Percentiles rank a stretch among this genome's conserved stretches.
phyloP scores from a whole-genome alignment of 2,113 vertebrate species.

The Elanoides forficatus region DNA sequence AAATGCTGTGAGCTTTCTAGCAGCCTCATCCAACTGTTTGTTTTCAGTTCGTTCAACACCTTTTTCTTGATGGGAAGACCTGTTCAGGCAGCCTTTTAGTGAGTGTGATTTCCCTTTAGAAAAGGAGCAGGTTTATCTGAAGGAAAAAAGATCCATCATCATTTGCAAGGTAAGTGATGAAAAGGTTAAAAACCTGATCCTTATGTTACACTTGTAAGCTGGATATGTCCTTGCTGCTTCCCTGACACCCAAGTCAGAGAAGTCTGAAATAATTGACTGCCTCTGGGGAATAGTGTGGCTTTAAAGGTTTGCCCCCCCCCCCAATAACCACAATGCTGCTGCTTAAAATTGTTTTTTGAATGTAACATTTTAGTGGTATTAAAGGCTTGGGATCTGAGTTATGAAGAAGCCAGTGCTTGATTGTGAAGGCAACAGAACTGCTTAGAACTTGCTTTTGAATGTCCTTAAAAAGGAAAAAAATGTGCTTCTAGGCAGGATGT shows the following conservation, averaged over 20 bases:
- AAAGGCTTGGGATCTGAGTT: not conserved
- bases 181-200: not conserved
- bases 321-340: not conserved
- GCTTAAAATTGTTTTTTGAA: not conserved
- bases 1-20: not conserved
- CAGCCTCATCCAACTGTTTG: not conserved
- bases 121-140: not conserved
- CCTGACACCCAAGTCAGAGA: not conserved
- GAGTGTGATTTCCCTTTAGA: not conserved
- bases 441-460: not conserved
- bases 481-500: not conserved
- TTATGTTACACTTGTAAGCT: not conserved
- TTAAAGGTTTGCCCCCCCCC: not conserved
- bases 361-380: not conserved
- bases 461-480: not conserved
- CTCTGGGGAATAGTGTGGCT: not conserved
- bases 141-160: not conserved
- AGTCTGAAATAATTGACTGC: not conserved
- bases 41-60: not conserved
- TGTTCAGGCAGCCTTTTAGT: not conserved
- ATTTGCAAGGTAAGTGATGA: not conserved
- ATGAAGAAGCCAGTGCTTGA: not conserved
- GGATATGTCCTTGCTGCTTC: not conserved
- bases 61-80: not conserved
- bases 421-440: not conserved